Evolutionary conservation across 2,888 invertebrate species (phyloP), one percentile per base, ranked within the genome.

Genomic region (Callosobruchus maculatus): DNA sequence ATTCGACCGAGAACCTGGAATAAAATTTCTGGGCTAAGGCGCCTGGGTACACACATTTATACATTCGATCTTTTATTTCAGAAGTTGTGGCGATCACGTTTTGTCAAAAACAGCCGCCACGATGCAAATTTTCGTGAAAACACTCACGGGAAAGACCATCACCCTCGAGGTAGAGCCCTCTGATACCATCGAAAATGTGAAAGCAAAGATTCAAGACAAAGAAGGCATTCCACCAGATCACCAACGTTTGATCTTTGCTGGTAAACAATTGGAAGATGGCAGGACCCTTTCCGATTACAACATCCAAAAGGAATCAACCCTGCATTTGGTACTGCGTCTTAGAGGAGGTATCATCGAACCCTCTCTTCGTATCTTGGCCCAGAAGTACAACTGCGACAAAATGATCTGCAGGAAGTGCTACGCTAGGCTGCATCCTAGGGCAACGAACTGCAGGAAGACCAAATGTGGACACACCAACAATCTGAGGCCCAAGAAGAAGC

Each of bases 401-500:
- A 98, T 99, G 97, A 99, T 99, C 86, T 99, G 99, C 90, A 95
- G 99, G 86, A 99, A 99, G 89, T 99, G 99, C 89, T 99, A 99
- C 87, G 99, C 99, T 82, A 95, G 99, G 84, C 94, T 99, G 78
- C 99, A 99, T 88, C 98, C 98, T 70, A 93, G 99, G 88, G 99
- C 99, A 20, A 98, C 98, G 80, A 99, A 99, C 89, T 99, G 99
- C 90, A 95, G 99, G 84, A 99, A 99, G 91, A 97, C 95, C 90
- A 99, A 99, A 89, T 99, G 99, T 89, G 99, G 99, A 77, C 99
- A 99, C 90, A 98, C 98, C 83, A 99, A 97, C 90, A 98, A 99
- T 89, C 93, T 99, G 88, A 95, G 99, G 88, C 98, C 98, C 86
- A 99, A 99, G 92, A 99, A 99, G 99, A 99, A 99, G 97, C 90